Base-by-base conservation (phyloP, 2,888 invertebrate species). In the Tachina lurida region DNA sequence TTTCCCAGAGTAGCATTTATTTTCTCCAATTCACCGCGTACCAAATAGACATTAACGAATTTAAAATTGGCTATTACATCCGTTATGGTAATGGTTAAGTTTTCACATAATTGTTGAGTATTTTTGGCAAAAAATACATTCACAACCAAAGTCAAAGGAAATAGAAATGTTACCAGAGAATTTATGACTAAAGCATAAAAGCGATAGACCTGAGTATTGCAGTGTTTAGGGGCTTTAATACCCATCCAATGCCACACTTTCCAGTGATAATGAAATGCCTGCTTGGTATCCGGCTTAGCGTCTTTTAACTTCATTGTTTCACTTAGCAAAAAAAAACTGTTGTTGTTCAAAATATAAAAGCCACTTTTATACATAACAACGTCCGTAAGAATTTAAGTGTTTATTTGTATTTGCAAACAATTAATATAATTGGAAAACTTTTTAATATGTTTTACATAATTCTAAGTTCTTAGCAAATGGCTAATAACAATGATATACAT, bases 251-350 rank as follows among this genome's bases (percentile, higher is more conserved):
- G 75, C 92, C 92, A 92, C 1, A 91, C 90, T 9, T 85, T 82
- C 91, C 91, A 92, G 56, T 92, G 91, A 77, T 91, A 90, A 2
- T 84, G 83, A n/a, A 92, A 89, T 0, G 90, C 91, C 12, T 74
- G 75, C 52, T 91, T 89, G 0, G 90, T 90, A 58, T 89, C 84
- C 22, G 49, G 56, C 7, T 41, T 22, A 39, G 15, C 15, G 10
- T 1, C 7, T n/a, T 12, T 5, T 13, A 52, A 2, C 22, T 47
- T 3, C 76, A 82, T 82, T 3, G 7, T 41, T 80, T 22, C 19
- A 52, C 10, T 41, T 19, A 39, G 10, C 4, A 31, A 31, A 31
- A 31, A 19, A 17, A 8, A 73, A 39, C 47, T 10, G 15, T 17
- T 62, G n/a, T 4, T 10, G 9, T 12, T 65, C 13, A 22, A 60